Evolutionary conservation across 2,113 vertebrate species (phyloP).

Genomic region (Grus americana): DNA sequence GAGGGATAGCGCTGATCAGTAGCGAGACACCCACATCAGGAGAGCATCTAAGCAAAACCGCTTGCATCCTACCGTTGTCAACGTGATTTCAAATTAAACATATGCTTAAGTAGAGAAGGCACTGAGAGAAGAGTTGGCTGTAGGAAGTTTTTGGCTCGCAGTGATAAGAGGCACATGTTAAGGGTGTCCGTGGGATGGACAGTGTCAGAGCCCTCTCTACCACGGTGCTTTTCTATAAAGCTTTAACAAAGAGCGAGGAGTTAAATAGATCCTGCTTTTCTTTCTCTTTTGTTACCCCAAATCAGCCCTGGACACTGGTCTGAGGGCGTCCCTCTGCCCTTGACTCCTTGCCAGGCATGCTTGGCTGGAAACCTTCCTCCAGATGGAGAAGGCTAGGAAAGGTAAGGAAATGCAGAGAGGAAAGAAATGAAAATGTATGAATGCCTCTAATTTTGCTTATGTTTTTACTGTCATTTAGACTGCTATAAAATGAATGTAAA

Average conservation of each 20-base stretch:
- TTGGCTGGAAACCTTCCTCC: slow-evolving; percentile 21
- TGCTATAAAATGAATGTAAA: neutral
- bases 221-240: neutral
- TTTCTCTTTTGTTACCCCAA: neutral
- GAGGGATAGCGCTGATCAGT: neutral
- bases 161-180: neutral
- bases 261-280: neutral
- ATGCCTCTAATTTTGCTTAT: neutral
- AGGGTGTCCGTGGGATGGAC: neutral
- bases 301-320: neutral
- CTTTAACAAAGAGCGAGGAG: neutral
- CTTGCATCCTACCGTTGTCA: neutral
- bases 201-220: neutral
- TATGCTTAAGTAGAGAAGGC: neutral
- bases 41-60: slow-evolving; percentile 1
- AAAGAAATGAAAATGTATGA: neutral
- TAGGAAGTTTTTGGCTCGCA: slow-evolving; percentile 15
- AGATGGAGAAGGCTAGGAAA: slow-evolving; percentile 14
- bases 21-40: slow-evolving; percentile 51
- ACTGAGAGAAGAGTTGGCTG: neutral
- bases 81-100: slow-evolving; percentile 4
- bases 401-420: neutral
- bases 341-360: neutral
- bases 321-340: neutral
- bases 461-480: neutral